Base-by-base conservation (phyloP, 2,113 vertebrate genomes). In the Hemicordylus capensis region DNA sequence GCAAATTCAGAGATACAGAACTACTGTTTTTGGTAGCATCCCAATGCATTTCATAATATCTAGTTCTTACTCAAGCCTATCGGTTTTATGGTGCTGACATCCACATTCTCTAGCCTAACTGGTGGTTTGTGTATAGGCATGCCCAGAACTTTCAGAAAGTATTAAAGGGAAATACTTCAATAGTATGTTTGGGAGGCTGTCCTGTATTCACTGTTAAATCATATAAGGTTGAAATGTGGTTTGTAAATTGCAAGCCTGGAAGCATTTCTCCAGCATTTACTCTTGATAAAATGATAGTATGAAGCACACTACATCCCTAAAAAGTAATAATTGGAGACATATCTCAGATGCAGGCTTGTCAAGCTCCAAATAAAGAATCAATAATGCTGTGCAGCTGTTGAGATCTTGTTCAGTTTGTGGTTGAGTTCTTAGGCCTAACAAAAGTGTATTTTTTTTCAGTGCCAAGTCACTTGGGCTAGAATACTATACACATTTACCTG, bases 181-280 rank as follows among this genome's bases (percentile, higher is more conserved):
- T 92, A 81, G 87, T 73, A 89, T 90, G 15, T 91, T 93, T 88
- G 17, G 56, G 76, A 77, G 66, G 9, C 91, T 93, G 58, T 94
- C 90, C 83, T 70, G 83, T 61, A 91, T 88, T 66, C 44, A 83
- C 64, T 87, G 72, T 94, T 94, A 95, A 93, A 93, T 94, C 83
- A 92, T 1, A 83, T 85, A 76, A 78, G n/a, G n/a, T 78, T 90
- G 83, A 88, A 94, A 91, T 39, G 11, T 77, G 19, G 69, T 90
- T 92, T 84, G 80, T 42, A 94, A 93, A 93, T 93, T 58, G 61
- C 80, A 86, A 74, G 6, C 9, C 63, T 48, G 56, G 61, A 90
- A 89, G 26, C 37, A 78, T 81, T 86, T 76, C 81, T 76, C 88
- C 89, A 89, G 22, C 39, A 58, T 83, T 85, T 78, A 84, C 76